phyloP scores from a whole-genome alignment of 2,797 vertebrate species.

The Falco columbarius region DNA sequence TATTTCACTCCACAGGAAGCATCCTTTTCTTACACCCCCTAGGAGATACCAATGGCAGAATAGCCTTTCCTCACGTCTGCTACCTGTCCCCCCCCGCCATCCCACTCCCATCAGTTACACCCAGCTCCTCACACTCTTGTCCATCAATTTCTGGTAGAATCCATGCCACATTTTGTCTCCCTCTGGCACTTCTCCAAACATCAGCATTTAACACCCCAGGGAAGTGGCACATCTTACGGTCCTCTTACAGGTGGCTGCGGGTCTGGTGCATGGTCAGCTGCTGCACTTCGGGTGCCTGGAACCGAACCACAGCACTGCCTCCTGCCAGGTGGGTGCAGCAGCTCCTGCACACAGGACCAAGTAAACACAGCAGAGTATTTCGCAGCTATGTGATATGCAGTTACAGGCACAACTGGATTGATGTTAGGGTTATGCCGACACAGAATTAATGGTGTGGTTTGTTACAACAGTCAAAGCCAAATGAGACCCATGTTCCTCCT shows the following conservation, averaged over 20 bases:
- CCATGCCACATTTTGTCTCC: not conserved
- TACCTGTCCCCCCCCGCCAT: too few relatives aligned
- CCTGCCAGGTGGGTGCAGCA: not conserved
- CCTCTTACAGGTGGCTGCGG: not conserved
- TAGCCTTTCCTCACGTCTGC: not conserved
- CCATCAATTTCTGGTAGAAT: not conserved
- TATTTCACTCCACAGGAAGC: not conserved
- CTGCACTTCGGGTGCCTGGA: not conserved
- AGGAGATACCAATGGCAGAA: not conserved
- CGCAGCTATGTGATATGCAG: not conserved
- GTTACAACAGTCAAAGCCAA: not conserved
- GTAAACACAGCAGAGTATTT: not conserved
- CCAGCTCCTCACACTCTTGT: not conserved
- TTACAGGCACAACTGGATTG: not conserved
- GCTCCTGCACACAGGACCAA: not conserved
- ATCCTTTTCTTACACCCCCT: not conserved
- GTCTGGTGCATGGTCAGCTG: not conserved
- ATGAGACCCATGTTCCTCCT: not conserved
- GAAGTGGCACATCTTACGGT: rapidly evolving
- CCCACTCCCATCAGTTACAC: rapidly evolving
- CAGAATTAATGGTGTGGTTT: not conserved
- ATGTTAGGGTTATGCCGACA: not conserved
- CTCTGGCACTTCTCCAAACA: not conserved
- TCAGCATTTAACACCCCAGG: not conserved
- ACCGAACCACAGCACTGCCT: not conserved